Base-by-base conservation (phyloP, 2,888 invertebrate genomes). In the Microplitis deprimator region DNA sequence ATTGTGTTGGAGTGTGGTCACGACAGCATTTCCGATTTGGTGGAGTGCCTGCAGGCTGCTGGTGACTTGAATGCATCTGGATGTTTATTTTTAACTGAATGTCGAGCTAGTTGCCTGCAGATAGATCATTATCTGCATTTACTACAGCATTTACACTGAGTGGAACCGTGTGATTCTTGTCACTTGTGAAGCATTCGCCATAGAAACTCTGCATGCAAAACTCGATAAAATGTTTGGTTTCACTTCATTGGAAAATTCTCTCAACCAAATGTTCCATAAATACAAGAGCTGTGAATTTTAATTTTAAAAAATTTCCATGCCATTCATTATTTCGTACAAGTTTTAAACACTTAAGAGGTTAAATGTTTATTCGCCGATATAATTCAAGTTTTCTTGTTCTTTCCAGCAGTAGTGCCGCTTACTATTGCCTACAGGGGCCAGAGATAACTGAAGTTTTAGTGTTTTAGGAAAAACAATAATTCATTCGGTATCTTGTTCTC, bases 401-500 rank as follows among this genome's bases (percentile, higher is more conserved):
- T 29, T 29, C 17, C 50, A 16, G 68, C 8, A 40, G 68, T 68
- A 38, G 20, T 60, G 40, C 61, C 17, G 71, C 61, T 72, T 72
- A 16, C 61, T 60, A 16, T 39, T 40, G 71, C 61, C 61, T 72
- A 39, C 61, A 16, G 40, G 17, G 13, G 10, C 10, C 10, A 68
- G 71, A 38, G 71, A 72, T 72, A 72, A 29, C 61, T 38, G 71
- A 61, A 61, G 60, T 61, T 39, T 72, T 59, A 60, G 60, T 72
- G 71, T 76, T 69, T 76, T 60, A 39, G n/a, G 71, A n/a, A 60
- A 62, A 72, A n/a, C 17, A 38, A 61, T 61, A 77, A 79, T 79
- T 79, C 76, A 79, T 77, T 73, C 75, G 77, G 74, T 79, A 79
- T 79, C 79, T 72, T 70, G 50, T 50, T 50, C 50, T 13, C 50